Evolutionary conservation across 2,888 invertebrate species (phyloP).

Genomic region (Leptopilina myrica): DNA sequence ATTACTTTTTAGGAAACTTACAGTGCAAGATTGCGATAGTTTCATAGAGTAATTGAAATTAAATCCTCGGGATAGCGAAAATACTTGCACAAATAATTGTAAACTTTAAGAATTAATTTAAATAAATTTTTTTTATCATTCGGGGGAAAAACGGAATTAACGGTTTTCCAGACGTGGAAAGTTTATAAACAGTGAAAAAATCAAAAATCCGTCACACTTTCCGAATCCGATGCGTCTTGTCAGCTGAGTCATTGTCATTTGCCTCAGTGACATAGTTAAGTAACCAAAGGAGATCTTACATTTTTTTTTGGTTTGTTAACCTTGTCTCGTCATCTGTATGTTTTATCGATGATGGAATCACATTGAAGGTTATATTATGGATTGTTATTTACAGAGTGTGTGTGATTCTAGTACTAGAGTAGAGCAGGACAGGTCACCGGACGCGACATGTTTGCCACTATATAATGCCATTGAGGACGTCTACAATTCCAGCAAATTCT

Average conservation of each 20-base stretch:
- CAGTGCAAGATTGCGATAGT: too few species aligned
- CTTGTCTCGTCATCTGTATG: constrained; percentile 27
- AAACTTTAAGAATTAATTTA: too few species aligned
- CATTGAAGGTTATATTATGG: constrained; percentile 25
- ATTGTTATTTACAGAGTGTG: constrained; percentile 4
- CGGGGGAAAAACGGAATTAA: too few species aligned
- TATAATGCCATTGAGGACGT: constrained; percentile 54
- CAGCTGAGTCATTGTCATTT: background rate
- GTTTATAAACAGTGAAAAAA: background rate
- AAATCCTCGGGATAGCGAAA: too few species aligned
- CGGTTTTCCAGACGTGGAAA: background rate
- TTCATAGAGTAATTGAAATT: too few species aligned
- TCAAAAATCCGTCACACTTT: constrained; percentile 2
- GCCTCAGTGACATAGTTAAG: constrained; percentile 13
- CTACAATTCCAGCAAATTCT: constrained; percentile 60
- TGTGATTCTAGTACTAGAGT: constrained; percentile 43
- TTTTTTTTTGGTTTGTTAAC: constrained; percentile 14
- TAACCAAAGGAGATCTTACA: constrained; percentile 5
- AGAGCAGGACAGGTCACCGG: constrained; percentile 57
- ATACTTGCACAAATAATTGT: too few species aligned
- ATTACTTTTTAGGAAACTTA: too few species aligned
- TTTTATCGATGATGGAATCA: constrained; percentile 27
- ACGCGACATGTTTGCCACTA: constrained; percentile 43
- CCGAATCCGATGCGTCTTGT: background rate
- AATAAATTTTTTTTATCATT: too few species aligned